Evolutionary conservation across 2,797 vertebrate genomes (phyloP).

Genomic region (Toxotes lorentzi): DNA sequence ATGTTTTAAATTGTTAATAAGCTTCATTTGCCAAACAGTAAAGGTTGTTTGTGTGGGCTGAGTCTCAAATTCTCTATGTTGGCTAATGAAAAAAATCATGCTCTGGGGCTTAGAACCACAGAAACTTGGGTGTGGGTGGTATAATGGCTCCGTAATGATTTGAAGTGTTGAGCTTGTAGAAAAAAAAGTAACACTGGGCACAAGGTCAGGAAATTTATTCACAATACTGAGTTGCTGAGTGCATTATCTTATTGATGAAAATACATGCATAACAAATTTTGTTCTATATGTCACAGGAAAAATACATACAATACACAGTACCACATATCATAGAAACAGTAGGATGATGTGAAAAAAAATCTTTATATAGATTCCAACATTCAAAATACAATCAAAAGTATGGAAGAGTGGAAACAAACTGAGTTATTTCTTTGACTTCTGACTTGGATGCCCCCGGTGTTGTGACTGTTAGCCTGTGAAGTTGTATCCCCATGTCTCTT

Average conservation of each 20-base stretch:
- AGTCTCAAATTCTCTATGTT: conserved; percentile 67
- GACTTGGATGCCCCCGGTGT: conserved; percentile 14
- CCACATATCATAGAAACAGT: not conserved
- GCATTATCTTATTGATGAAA: conserved; percentile 26
- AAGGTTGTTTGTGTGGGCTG: conserved; percentile 80
- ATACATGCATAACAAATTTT: conserved; percentile 16
- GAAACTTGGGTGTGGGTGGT: conserved; percentile 75
- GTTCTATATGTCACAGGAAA: not conserved
- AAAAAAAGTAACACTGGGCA: conserved; percentile 49
- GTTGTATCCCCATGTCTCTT: conserved; percentile 90
- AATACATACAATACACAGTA: not conserved
- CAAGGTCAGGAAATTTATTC: conserved; percentile 70
- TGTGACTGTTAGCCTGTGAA: conserved; percentile 36
- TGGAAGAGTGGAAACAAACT: not conserved
- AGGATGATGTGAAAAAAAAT: not conserved
- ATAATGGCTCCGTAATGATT: conserved; percentile 68
- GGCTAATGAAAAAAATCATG: conserved; percentile 70
- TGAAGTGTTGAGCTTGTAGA: conserved; percentile 60
- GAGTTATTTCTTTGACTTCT: conserved; percentile 14
- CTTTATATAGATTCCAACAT: not conserved
- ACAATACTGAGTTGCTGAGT: conserved; percentile 30
- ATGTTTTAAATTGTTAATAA: conserved; percentile 80
- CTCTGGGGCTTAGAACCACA: conserved; percentile 63
- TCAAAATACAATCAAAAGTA: not conserved
- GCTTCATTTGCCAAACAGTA: conserved; percentile 76